Base-by-base conservation (phyloP, 2,888 invertebrate species). In the Sarcophaga rosellei region DNA sequence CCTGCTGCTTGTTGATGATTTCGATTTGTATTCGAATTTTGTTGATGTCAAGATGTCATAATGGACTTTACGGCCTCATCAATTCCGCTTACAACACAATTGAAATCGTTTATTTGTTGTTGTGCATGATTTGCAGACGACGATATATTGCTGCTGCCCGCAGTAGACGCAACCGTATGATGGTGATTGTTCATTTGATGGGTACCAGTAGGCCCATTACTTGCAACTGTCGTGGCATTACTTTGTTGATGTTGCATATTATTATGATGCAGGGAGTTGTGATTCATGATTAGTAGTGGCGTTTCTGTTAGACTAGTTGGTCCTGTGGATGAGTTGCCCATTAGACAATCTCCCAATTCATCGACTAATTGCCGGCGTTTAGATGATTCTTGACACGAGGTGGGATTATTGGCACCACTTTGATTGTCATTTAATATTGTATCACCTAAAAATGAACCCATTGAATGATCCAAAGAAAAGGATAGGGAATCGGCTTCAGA, bases 21-120 rank as follows among this genome's bases (percentile, higher is more conserved):
- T 25, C 70, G 81, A 23, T 23, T 3, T 15, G 53, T 70, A 72
- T 82, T 63, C 74, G 57, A 23, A 21, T 72, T 45, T 65, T 87
- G 89, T 79, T 90, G 90, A 88, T 92, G 93, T 94, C 94, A 94
- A 91, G 94, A 94, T 74, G 93, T 93, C 90, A 94, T 93, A 88
- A 94, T 94, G 83, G 94, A 94, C 88, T 94, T 94, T 57, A 94
- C 94, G 47, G 94, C 94, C 89, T 94, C 94, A 87, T 94, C 94
- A 65, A 94, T 90, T 75, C 91, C 90, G 65, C 91, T 91, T 69
- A 92, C 88, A 88, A 94, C 94, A 89, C 93, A 93, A 84, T 91
- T 92, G 79, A 93, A 93, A 88, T 93, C 93, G 88, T 94, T 94
- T 80, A 94, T 91, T 92, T 81, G 84, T 76, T 86, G 90, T 72